Percentiles rank a stretch among this genome's conserved stretches.
These are phyloP conservation scores for Diadumene lineata DNA, from an alignment of 92 coral and sea anemone genomes.

Conservation along the genomic window DNA sequence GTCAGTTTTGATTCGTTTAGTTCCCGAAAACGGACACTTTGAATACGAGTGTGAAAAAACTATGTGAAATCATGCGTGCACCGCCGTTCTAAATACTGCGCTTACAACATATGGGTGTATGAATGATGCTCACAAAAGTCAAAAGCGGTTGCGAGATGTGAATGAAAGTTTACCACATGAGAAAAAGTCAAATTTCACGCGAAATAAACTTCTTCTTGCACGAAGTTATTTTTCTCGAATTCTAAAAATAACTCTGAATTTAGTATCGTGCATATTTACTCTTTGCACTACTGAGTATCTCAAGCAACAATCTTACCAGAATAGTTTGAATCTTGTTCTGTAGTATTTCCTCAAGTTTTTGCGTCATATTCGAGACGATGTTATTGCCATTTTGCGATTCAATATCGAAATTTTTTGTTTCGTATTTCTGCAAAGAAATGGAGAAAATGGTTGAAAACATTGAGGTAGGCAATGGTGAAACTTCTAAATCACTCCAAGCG, in stretches of 20 bases:
- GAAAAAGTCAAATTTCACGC: constrained; percentile 29
- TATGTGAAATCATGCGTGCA: not conserved
- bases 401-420: not conserved
- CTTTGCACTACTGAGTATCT: constrained; percentile 41
- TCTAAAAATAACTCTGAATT: constrained; percentile 43
- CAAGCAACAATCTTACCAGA: constrained; percentile 53
- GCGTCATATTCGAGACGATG: constrained; percentile 57
- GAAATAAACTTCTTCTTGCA: not conserved
- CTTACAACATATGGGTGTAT: constrained; percentile 24
- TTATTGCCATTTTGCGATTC: constrained; percentile 45
- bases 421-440: constrained; percentile 46
- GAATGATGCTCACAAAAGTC: constrained; percentile 27
- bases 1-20: not conserved
- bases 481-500: constrained; percentile 47
- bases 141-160: constrained; percentile 36
- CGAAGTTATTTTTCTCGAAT: not conserved
- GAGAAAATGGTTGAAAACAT: constrained; percentile 2
- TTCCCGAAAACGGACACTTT: not conserved
- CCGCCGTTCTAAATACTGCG: constrained; percentile 11
- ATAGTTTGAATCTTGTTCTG: constrained; percentile 65
- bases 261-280: constrained; percentile 48
- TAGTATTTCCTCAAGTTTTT: constrained; percentile 44
- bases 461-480: constrained; percentile 38
- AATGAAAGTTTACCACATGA: constrained; percentile 26
- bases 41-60: constrained; percentile 8